phyloP scores from a whole-genome alignment of 2,113 vertebrate species.

The Silurus asotus region DNA sequence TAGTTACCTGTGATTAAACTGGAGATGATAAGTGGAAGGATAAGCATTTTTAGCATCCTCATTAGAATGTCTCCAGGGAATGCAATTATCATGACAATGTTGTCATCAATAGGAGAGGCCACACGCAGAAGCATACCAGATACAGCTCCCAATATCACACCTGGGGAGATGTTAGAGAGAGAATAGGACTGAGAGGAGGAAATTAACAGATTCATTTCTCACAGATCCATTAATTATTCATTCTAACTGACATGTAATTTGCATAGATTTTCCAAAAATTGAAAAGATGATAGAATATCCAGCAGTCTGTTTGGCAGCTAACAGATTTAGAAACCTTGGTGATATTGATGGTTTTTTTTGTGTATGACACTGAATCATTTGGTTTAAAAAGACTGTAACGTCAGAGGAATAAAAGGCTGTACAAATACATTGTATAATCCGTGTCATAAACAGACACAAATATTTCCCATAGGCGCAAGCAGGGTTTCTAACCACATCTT shows the following conservation, averaged over 20 bases:
- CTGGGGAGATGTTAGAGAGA: conserved; percentile 65
- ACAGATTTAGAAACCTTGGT: background rate
- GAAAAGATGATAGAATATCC: background rate
- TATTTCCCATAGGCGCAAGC: background rate
- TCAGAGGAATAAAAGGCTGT: background rate
- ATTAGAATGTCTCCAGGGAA: conserved; percentile 98
- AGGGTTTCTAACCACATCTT: conserved; percentile 7
- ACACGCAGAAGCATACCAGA: conserved; percentile 86
- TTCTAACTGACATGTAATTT: conserved; percentile 11
- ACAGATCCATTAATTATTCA: conserved; percentile 26
- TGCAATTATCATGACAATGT: conserved; percentile 93
- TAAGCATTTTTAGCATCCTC: conserved; percentile 99
- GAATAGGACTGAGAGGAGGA: conserved; percentile 12
- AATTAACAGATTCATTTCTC: conserved; percentile 19
- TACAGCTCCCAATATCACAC: conserved; percentile 91
- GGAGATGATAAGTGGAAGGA: conserved; percentile 97
- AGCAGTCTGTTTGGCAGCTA: background rate
- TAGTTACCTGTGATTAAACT: conserved; percentile 95
- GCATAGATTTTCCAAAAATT: conserved; percentile 10
- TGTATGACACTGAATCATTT: background rate
- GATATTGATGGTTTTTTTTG: background rate
- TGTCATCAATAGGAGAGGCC: conserved; percentile 88
- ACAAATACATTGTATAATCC: background rate
- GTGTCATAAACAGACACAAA: conserved; percentile 4
- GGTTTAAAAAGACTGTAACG: background rate